Conservation (phyloP, 1,140 invertebrate genomes). For the Leptinotarsa texana region DNA sequence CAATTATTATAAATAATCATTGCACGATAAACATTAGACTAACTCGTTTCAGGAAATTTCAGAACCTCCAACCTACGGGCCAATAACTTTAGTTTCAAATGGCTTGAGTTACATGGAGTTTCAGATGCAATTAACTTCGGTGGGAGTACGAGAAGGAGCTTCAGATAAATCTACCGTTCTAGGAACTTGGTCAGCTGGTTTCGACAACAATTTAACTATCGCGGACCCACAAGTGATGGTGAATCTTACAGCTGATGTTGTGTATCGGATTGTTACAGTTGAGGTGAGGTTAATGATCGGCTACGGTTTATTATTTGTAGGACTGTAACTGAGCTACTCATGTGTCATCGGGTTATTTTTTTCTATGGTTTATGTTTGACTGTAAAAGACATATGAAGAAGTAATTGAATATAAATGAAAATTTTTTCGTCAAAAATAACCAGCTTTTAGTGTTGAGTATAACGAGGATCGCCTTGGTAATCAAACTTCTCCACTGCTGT, state of each 20-base stretch:
- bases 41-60: conserved; percentile 27
- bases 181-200: conserved; percentile 71
- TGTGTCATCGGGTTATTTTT: too few relatives aligned
- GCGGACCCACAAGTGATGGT: conserved; percentile 67
- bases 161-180: conserved; percentile 66
- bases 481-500: too few relatives aligned
- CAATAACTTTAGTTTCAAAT: conserved; percentile 61
- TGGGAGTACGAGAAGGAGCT: conserved; percentile 66
- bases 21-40: background rate
- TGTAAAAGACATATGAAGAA: too few relatives aligned
- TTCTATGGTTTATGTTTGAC: too few relatives aligned
- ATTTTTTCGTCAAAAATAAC: too few relatives aligned
- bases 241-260: conserved; percentile 77
- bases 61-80: conserved; percentile 69
- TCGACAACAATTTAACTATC: conserved; percentile 66
- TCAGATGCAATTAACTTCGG: conserved; percentile 68
- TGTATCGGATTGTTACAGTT: conserved; percentile 53
- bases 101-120: conserved; percentile 76
- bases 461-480: too few relatives aligned
- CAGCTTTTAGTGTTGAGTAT: too few relatives aligned
- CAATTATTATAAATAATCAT: too few relatives aligned
- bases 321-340: too few relatives aligned
- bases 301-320: too few relatives aligned
- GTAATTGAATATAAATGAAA: too few relatives aligned
- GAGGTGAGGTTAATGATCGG: conserved; percentile 32